Percentiles rank a stretch among this genome's conserved stretches.
phyloP scores from a whole-genome alignment of 1,140 invertebrate species.

The Drosophila trapezifrons region DNA sequence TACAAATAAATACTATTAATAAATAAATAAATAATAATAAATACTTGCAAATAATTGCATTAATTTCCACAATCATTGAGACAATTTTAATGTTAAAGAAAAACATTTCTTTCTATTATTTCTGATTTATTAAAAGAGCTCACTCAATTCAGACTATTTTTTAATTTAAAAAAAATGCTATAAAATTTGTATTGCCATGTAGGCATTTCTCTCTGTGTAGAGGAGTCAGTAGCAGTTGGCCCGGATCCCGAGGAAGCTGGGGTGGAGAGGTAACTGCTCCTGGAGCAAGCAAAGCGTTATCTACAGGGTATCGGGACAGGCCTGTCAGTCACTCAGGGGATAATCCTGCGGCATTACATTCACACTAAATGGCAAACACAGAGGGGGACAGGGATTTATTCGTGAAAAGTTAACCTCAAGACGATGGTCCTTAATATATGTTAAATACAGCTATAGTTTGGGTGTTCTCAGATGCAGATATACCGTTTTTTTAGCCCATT shows the following conservation, averaged over 20 bases:
- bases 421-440: neutral
- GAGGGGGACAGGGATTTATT: neutral
- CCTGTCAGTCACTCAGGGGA: conserved; percentile 4
- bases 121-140: neutral
- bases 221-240: conserved; percentile 5
- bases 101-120: neutral
- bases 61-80: neutral
- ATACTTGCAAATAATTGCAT: neutral
- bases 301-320: conserved; percentile 23
- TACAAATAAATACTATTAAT: neutral
- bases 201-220: neutral
- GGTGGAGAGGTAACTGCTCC: neutral
- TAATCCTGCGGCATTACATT: conserved; percentile 22
- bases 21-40: too few species aligned
- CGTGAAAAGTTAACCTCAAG: conserved; percentile 17
- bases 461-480: too few species aligned
- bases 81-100: neutral
- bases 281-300: neutral
- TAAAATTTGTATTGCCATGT: too few species aligned
- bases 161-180: too few species aligned
- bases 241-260: neutral
- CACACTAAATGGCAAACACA: conserved; percentile 5
- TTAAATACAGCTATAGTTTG: too few species aligned
- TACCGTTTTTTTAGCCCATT: too few species aligned
- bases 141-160: too few species aligned